Conservation (phyloP, 37 sponge, comb jelly and placozoan genomes). For the Aphrocallistes beatrix region DNA sequence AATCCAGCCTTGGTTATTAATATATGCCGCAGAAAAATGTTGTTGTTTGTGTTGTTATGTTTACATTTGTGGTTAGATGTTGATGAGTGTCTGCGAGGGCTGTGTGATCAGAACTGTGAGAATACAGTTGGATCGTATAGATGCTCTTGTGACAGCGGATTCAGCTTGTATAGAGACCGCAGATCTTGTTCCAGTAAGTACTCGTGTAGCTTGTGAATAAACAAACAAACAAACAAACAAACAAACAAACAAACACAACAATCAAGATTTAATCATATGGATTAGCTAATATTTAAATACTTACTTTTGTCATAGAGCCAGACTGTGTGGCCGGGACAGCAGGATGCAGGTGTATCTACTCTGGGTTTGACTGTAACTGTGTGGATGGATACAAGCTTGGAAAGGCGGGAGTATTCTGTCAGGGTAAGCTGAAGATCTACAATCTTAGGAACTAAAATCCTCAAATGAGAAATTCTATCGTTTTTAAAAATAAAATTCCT, state of each 20-base stretch:
- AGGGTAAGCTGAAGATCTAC: not conserved
- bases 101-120: not conserved
- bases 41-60: no score
- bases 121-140: not conserved
- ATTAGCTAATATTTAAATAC: not conserved
- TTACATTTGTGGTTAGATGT: not conserved
- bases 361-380: not conserved
- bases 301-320: not conserved
- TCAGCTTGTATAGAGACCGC: not conserved
- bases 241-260: no score
- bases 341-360: not conserved
- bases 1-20: no score
- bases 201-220: no score
- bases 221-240: no score
- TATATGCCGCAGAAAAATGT: no score
- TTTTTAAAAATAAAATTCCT: no score
- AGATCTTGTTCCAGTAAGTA: not conserved
- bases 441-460: not conserved
- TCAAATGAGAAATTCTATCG: no score
- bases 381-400: not conserved
- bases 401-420: not conserved
- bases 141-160: not conserved
- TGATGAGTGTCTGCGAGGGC: not conserved
- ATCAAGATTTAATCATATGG: no score
- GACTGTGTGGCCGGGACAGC: not conserved